Evolutionary conservation across 2,888 invertebrate genomes (phyloP).

Genomic region (Baronia brevicornis): DNA sequence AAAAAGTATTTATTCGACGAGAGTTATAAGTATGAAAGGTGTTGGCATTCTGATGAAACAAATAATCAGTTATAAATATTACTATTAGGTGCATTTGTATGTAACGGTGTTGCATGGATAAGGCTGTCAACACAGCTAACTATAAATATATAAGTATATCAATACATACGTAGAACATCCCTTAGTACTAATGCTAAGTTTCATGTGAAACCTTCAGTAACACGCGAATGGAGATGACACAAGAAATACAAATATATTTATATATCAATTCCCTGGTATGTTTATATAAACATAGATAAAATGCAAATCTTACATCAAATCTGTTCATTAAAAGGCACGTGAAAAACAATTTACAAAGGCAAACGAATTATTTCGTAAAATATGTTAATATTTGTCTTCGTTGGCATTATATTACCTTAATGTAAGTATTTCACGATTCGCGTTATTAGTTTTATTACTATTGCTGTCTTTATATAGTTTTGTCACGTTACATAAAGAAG

Average conservation of each 20-base stretch:
- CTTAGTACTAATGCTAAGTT: too few relatives aligned
- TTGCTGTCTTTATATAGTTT: constrained; percentile 15
- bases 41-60: neutral
- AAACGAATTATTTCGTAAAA: constrained; percentile 3
- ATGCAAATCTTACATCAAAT: neutral
- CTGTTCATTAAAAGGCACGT: too few relatives aligned
- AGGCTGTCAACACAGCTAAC: neutral
- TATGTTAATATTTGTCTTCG: constrained; percentile 9
- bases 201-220: too few relatives aligned
- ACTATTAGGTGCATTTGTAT: neutral
- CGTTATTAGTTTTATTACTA: constrained; percentile 13
- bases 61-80: neutral
- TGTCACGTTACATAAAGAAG: constrained; percentile 12
- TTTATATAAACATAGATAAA: neutral
- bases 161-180: too few relatives aligned
- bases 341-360: constrained; percentile 2
- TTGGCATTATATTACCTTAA: constrained; percentile 10
- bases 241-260: neutral
- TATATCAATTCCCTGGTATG: neutral
- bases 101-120: neutral
- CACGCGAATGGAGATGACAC: neutral
- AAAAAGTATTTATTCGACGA: too few relatives aligned
- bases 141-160: too few relatives aligned
- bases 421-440: constrained; percentile 14
- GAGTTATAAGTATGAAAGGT: too few relatives aligned